Conservation (phyloP, 2,888 invertebrate genomes). For the Plebejus anna region DNA sequence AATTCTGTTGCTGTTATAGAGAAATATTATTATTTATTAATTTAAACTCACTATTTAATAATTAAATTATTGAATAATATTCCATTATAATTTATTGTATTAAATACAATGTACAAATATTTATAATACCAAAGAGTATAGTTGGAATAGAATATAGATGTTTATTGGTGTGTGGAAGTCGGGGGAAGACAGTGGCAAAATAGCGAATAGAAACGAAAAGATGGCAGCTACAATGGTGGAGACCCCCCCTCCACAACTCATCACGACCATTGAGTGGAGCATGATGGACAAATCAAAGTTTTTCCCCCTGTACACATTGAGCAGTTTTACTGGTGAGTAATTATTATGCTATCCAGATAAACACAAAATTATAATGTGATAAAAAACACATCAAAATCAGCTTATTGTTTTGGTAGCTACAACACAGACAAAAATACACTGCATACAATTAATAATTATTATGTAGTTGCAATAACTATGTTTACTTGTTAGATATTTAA, state of each 20-base stretch:
- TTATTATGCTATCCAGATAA: background rate
- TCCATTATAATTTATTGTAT: constrained; percentile 46
- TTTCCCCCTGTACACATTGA: constrained; percentile 94
- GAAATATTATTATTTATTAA: constrained; percentile 38
- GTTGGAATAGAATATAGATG: constrained; percentile 46
- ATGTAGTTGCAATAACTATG: too few species aligned
- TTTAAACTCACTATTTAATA: constrained; percentile 29
- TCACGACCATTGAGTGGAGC: constrained; percentile 96
- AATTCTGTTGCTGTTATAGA: constrained; percentile 34
- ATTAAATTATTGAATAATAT: constrained; percentile 37
- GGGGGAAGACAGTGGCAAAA: constrained; percentile 38
- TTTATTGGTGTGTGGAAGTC: constrained; percentile 50
- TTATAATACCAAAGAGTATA: constrained; percentile 37
- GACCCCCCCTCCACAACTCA: constrained; percentile 79
- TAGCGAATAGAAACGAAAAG: constrained; percentile 34
- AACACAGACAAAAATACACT: too few species aligned
- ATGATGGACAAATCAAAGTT: constrained; percentile 99
- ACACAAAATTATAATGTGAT: background rate
- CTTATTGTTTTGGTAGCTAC: too few species aligned
- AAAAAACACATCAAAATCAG: background rate
- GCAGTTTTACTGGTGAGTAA: constrained; percentile 87
- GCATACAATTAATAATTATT: too few species aligned
- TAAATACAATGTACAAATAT: constrained; percentile 38
- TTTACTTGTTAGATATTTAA: too few species aligned
- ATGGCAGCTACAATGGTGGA: constrained; percentile 77